Base-by-base conservation (phyloP, 1,140 invertebrate species). In the Drosophila rufa region DNA sequence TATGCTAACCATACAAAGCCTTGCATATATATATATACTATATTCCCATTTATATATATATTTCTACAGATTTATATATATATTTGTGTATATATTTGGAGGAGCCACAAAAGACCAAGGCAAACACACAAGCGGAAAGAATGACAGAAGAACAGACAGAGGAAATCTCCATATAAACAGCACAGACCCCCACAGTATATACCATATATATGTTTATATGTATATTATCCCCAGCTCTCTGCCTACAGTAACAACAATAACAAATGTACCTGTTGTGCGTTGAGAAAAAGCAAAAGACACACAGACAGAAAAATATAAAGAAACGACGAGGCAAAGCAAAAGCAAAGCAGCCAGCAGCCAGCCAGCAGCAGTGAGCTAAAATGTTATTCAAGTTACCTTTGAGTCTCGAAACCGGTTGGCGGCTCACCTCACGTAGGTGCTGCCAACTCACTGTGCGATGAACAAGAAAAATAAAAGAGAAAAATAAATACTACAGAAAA, bases 321-420 rank as follows among this genome's bases (percentile, higher is more conserved):
- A 71, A 73, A 69, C 25, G 7, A 40, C 3, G 19, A 57, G 15
- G 33, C 38, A 33, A 55, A 55, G 65, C 53, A 67, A 50, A 36
- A 33, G 62, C 61, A 67, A 19, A 42, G 36, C 36, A 38, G 36
- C 33, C 33, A 30, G 17, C 27, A 43, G 27, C 60, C 38, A 40
- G 40, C 40, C 33, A 40, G 36, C 19, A 33, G 61, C 51, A 47
- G 65, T 57, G 19, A 73, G 67, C 48, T 61, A 51, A 78, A 78
- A 78, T 78, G 75, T 78, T 77, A 78, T 78, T 77, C 74, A 77
- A 77, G 75, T 78, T 78, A 78, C 75, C 75, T 78, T 78, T 78
- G 75, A 45, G 74, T 60, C 64, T 60, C 46, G 45, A 78, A 78
- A 78, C 75, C 75, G 75, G 75, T 78, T 78, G 43, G 65, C 50